A percentile compares a stretch with the other conserved stretches of the same genome.
phyloP scores from a whole-genome alignment of 2,888 invertebrate species.

The Volucella inanis region DNA sequence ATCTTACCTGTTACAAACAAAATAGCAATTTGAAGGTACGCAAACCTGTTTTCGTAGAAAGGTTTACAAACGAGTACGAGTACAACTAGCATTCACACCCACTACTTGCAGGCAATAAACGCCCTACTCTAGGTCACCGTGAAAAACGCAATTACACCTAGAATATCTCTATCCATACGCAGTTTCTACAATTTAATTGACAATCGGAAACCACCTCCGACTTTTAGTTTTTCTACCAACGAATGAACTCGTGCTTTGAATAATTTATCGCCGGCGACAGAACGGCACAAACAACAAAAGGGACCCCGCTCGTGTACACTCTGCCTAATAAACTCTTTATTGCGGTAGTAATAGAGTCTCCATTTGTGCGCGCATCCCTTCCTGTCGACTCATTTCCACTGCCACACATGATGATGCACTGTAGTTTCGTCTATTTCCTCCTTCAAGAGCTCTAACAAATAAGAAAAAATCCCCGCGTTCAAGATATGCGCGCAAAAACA shows the following conservation, averaged over 20 bases:
- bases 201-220: slow-evolving; percentile 31
- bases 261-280: slow-evolving; percentile 23
- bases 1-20: slow-evolving; percentile 11
- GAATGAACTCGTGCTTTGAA: slow-evolving; percentile 20
- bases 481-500: slow-evolving; percentile 36
- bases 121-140: too few species aligned
- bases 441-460: slow-evolving; percentile 2
- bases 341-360: slow-evolving; percentile 7
- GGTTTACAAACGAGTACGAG: neutral
- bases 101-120: too few species aligned
- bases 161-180: neutral
- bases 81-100: too few species aligned
- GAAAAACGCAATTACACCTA: neutral
- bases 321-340: slow-evolving; percentile 34
- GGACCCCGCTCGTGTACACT: slow-evolving; percentile 12
- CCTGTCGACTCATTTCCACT: slow-evolving; percentile 7
- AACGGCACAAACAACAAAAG: neutral
- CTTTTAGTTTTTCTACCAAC: slow-evolving; percentile 9
- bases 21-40: neutral
- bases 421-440: slow-evolving; percentile 41
- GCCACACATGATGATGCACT: slow-evolving; percentile 16
- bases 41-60: slow-evolving; percentile 20
- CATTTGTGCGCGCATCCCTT: slow-evolving; percentile 35
- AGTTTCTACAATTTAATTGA: neutral
- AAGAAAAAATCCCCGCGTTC: too few species aligned